Percentiles rank a stretch among this genome's conserved stretches.
These are phyloP conservation scores for Amia ocellicauda DNA, from an alignment of 2,113 vertebrate genomes.

Conservation along the genomic window DNA sequence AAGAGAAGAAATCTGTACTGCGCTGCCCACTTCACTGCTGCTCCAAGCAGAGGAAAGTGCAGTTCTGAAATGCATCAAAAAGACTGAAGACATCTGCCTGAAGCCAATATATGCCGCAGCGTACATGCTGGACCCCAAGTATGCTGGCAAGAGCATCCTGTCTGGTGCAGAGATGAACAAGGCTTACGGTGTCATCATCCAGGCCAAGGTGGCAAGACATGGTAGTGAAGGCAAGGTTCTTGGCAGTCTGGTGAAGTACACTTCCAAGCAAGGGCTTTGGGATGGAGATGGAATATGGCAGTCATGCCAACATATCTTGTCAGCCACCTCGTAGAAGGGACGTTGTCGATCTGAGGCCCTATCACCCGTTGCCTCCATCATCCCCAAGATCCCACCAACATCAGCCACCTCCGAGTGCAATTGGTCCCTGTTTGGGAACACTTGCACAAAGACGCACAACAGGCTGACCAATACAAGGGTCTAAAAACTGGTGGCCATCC, in stretches of 20 bases:
- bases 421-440: conserved; percentile 15
- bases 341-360: conserved; percentile 46
- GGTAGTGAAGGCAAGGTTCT: conserved; percentile 42
- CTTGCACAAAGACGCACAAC: conserved; percentile 2
- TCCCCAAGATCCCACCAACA: conserved; percentile 47
- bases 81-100: too few relatives aligned
- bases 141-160: conserved; percentile 38
- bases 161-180: too few relatives aligned
- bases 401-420: conserved; percentile 26
- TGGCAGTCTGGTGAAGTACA: conserved; percentile 41
- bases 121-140: conserved; percentile 48
- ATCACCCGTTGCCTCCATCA: conserved; percentile 32
- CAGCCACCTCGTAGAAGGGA: conserved; percentile 46
- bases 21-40: conserved; percentile 33
- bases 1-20: conserved; percentile 22
- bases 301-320: conserved; percentile 39
- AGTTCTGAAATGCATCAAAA: too few relatives aligned
- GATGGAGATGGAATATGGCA: conserved; percentile 41
- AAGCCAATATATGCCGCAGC: conserved; percentile 43
- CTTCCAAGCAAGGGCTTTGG: conserved; percentile 38
- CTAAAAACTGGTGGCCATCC: conserved; percentile 32
- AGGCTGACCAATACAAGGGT: conserved; percentile 22
- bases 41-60: too few relatives aligned
- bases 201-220: too few relatives aligned
- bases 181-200: too few relatives aligned